phyloP scores from a whole-genome alignment of 2,888 invertebrate species.

The Eucera pruinosa region DNA sequence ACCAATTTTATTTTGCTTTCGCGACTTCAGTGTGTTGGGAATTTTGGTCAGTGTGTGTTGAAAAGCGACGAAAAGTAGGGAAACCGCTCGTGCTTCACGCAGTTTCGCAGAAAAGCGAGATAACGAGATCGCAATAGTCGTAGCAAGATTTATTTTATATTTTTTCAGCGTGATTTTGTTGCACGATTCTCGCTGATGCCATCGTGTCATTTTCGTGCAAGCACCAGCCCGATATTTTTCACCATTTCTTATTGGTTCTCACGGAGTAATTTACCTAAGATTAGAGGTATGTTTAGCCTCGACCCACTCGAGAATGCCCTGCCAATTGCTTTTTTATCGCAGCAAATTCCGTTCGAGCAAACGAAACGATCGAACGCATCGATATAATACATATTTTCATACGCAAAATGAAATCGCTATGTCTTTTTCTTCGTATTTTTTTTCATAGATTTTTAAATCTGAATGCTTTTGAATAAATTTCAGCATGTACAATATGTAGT shows the following conservation, averaged over 20 bases:
- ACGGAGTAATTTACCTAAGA: constrained; percentile 39
- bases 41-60: neutral
- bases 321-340: constrained; percentile 44
- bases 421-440: neutral
- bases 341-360: constrained; percentile 33
- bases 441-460: neutral
- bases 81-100: constrained; percentile 27
- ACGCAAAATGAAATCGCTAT: too few relatives aligned
- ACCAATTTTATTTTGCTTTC: neutral
- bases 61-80: neutral
- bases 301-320: constrained; percentile 66
- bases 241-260: constrained; percentile 9
- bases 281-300: constrained; percentile 68
- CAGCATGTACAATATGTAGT: constrained; percentile 2
- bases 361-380: constrained; percentile 38
- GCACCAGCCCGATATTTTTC: neutral
- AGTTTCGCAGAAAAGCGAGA: constrained; percentile 36
- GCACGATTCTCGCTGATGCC: constrained; percentile 11
- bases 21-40: neutral
- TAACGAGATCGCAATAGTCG: constrained; percentile 34
- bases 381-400: too few relatives aligned
- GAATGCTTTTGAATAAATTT: neutral
- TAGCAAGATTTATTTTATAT: neutral
- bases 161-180: neutral
- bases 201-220: constrained; percentile 5